phyloP scores from a whole-genome alignment of 2,888 invertebrate species.

The Heteropelma amictum region DNA sequence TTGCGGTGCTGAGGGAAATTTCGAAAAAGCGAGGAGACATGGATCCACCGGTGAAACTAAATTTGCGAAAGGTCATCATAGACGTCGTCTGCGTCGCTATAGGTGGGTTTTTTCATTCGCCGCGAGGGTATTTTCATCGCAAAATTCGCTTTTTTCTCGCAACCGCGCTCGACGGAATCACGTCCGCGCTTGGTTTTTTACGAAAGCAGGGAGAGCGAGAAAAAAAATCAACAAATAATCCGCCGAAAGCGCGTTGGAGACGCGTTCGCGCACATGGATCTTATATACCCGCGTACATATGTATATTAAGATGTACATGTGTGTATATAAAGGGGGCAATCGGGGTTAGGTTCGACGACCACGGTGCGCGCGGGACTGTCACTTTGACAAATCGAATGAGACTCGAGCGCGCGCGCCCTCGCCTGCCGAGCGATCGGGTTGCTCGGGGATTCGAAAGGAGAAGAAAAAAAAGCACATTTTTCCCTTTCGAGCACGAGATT shows the following conservation, averaged over 20 bases:
- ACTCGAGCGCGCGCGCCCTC: constrained; percentile 55
- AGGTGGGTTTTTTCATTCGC: constrained; percentile 80
- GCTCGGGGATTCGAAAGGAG: too few relatives aligned
- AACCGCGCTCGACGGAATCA: background rate
- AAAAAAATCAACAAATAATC: too few relatives aligned
- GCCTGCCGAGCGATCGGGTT: constrained; percentile 10
- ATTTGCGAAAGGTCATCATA: constrained; percentile 83
- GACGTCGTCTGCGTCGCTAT: constrained; percentile 84
- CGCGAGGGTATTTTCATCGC: background rate
- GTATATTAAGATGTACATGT: background rate
- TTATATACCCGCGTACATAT: background rate
- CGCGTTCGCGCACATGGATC: background rate
- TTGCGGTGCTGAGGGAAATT: too few relatives aligned
- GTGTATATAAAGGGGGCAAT: too few relatives aligned
- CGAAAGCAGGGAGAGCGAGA: too few relatives aligned
- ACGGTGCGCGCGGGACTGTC: constrained; percentile 57
- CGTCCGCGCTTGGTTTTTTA: background rate
- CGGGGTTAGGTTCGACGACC: constrained; percentile 52
- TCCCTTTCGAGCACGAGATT: background rate
- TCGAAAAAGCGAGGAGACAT: constrained; percentile 65
- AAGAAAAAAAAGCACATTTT: background rate
- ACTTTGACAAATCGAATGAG: constrained; percentile 65
- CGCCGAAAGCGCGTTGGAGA: background rate
- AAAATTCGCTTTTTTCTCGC: background rate
- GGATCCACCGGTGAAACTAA: constrained; percentile 81